Evolutionary conservation across 2,113 vertebrate species (phyloP).

Genomic region (Tragelaphus scriptus): DNA sequence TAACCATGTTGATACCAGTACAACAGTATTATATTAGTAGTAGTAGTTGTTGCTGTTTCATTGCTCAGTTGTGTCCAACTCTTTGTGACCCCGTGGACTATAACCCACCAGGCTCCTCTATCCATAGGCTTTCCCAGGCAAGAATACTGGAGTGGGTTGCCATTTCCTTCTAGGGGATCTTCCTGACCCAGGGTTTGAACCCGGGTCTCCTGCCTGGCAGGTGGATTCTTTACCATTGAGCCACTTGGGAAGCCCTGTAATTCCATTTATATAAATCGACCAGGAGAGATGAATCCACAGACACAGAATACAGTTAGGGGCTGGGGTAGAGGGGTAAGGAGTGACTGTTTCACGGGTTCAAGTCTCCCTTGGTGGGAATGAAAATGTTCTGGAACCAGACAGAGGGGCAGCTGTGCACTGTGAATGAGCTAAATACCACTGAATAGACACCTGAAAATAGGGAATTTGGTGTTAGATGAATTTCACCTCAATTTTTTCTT

Average conservation of each 20-base stretch:
- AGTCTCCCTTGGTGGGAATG: not conserved
- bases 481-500: not conserved
- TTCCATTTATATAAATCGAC: not conserved
- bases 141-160: not conserved
- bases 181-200: not conserved
- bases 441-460: not conserved
- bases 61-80: not conserved
- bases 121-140: not conserved
- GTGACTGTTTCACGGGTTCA: not conserved
- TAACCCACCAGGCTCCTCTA: not conserved
- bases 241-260: not conserved
- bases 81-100: rapidly evolving
- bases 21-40: not conserved
- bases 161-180: not conserved
- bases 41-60: not conserved
- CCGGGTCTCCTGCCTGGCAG: not conserved
- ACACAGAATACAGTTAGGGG: not conserved
- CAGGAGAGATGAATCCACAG: not conserved
- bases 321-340: not conserved
- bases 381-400: not conserved
- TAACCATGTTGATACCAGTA: not conserved
- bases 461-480: not conserved
- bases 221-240: not conserved
- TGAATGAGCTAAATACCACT: not conserved
- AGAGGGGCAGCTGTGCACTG: not conserved